phyloP scores from a whole-genome alignment of 1,140 invertebrate species.

The Campoletis sonorensis region DNA sequence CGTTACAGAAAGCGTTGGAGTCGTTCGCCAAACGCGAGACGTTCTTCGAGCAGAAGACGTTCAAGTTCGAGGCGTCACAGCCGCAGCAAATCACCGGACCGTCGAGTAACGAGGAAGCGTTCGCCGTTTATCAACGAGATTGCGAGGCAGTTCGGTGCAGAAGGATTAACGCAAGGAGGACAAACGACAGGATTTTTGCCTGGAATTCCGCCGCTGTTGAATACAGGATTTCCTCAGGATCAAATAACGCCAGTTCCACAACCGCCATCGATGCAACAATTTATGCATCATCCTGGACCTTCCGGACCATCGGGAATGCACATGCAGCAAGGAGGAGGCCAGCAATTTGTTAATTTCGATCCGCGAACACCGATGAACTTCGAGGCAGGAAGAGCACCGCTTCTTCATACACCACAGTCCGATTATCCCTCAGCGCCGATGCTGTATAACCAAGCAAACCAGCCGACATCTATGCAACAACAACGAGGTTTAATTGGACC shows the following conservation, averaged over 20 bases:
- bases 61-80: conserved; percentile 59
- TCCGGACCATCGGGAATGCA: conserved; percentile 44
- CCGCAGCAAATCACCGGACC: conserved; percentile 64
- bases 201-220: conserved; percentile 35
- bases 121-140: conserved; percentile 74
- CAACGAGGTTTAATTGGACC: conserved; percentile 34
- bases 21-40: conserved; percentile 57
- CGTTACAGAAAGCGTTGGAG: conserved; percentile 65
- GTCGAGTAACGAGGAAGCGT: conserved; percentile 64
- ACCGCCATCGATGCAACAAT: conserved; percentile 44
- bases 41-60: conserved; percentile 50
- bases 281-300: conserved; percentile 57
- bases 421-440: conserved; percentile 64
- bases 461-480: conserved; percentile 42
- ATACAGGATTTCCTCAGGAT: conserved; percentile 28
- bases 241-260: conserved; percentile 34
- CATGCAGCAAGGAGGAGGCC: conserved; percentile 38
- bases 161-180: conserved; percentile 50
- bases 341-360: conserved; percentile 67
- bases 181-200: conserved; percentile 43
- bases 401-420: conserved; percentile 53
- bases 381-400: conserved; percentile 54
- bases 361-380: conserved; percentile 60
- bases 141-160: conserved; percentile 65
- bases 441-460: conserved; percentile 64